Percentiles rank a stretch among this genome's conserved stretches.
Conservation (phyloP, 2,888 invertebrate genomes). For the Antheraea yamamai region DNA sequence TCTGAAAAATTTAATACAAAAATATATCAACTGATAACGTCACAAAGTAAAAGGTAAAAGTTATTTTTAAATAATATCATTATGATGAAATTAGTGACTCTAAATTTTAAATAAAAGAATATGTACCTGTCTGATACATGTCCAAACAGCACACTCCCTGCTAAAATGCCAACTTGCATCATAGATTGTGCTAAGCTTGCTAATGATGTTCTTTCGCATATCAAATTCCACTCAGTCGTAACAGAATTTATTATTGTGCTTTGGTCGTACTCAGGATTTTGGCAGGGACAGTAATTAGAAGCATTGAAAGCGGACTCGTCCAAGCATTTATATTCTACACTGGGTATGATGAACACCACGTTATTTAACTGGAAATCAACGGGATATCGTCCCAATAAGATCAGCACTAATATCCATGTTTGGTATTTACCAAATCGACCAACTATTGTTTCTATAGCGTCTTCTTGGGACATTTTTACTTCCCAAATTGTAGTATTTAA, state of each 20-base stretch:
- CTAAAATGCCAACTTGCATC: slow-evolving; percentile 80
- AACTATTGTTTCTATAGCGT: slow-evolving; percentile 69
- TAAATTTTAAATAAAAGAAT: not conserved
- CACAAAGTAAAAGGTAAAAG: not conserved
- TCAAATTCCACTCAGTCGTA: slow-evolving; percentile 83
- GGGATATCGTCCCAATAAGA: slow-evolving; percentile 78
- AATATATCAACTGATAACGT: not conserved
- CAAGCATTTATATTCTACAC: slow-evolving; percentile 72
- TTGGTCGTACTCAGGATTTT: slow-evolving; percentile 77
- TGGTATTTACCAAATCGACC: slow-evolving; percentile 82
- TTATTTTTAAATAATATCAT: not conserved
- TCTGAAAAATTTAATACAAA: slow-evolving; percentile 59
- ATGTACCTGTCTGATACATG: slow-evolving; percentile 74
- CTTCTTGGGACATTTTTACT: slow-evolving; percentile 33
- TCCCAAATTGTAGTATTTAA: not conserved
- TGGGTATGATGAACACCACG: slow-evolving; percentile 81
- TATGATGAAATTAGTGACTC: not conserved
- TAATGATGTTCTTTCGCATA: slow-evolving; percentile 79
- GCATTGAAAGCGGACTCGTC: slow-evolving; percentile 56
- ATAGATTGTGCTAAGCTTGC: slow-evolving; percentile 81
- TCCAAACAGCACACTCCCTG: slow-evolving; percentile 80
- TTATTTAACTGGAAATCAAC: slow-evolving; percentile 81
- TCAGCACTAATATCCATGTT: slow-evolving; percentile 71
- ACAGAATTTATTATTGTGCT: slow-evolving; percentile 80
- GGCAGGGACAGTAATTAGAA: slow-evolving; percentile 69